Base-by-base conservation (phyloP, 2,888 invertebrate species). In the Xylocampa areola region DNA sequence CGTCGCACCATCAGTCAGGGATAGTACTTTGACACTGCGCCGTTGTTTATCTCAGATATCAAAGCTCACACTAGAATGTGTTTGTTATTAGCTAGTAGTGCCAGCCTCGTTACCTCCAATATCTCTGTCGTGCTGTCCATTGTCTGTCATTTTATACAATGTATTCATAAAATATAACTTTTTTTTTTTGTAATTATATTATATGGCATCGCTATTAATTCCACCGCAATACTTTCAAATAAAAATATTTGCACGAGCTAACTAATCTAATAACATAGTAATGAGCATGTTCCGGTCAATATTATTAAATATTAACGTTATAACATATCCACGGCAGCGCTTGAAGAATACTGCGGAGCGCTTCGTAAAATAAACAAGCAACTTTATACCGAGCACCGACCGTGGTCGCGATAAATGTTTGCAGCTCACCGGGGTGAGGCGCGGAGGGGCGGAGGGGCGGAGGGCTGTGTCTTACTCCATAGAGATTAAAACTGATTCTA, bases 401-500 rank as follows among this genome's bases (percentile, higher is more conserved):
- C 10, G 3, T 30, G 10, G 2, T 25, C 10, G 0, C 5, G 13
- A 32, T 25, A 14, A 25, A 11, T 33, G n/a, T 25, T 39, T 5
- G 7, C 14, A 27, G 27, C 27, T 10, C 7, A 27, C 10, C 1
- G 8, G 4, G 10, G 2, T 0, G 0, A 1, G 10, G 2, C 11
- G 7, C 6, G 32, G 6, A 7, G 2, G 6, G 6, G 1, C 0
- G 0, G 7, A 1, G 2, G 27, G n/a, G n/a, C n/a, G 16, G 2
- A 0, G 1, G 21, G 35, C 5, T 14, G 0, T 10, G 16, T 17
- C 21, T 11, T 16, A n/a, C 19, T 27, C 17, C 14, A 2, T 11
- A 6, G 19, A 47, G 29, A 47, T 47, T 36, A 29, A 51, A 45
- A 32, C 25, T 51, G 2, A 32, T 37, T 11, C 32, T 30, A n/a